Evolutionary conservation across 2,888 invertebrate genomes (phyloP).

Genomic region (Dynastes grantii): DNA sequence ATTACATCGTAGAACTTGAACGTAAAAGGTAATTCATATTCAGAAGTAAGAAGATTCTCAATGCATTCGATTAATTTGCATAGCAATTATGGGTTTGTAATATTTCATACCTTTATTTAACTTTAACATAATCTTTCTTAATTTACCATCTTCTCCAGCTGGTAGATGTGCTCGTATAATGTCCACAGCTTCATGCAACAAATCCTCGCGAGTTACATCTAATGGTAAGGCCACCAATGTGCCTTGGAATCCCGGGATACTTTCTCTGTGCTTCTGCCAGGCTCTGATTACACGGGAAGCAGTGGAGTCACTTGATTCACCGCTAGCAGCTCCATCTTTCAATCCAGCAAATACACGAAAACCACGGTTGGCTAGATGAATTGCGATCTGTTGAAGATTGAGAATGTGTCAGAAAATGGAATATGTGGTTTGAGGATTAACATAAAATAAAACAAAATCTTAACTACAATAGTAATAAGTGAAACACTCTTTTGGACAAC

Average conservation of each 20-base stretch:
- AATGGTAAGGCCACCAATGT: slow-evolving; percentile 80
- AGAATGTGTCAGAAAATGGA: slow-evolving; percentile 2
- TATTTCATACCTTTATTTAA: too few species aligned
- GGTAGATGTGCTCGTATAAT: slow-evolving; percentile 86
- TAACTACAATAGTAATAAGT: too few species aligned
- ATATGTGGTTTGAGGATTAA: neutral
- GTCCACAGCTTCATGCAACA: slow-evolving; percentile 85
- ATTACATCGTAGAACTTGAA: too few species aligned
- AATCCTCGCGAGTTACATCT: slow-evolving; percentile 87
- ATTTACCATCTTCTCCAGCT: slow-evolving; percentile 85
- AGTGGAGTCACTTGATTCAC: slow-evolving; percentile 75
- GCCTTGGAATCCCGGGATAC: slow-evolving; percentile 63
- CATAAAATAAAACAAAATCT: neutral
- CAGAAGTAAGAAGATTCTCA: too few species aligned
- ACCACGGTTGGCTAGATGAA: slow-evolving; percentile 81
- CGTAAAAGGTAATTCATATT: too few species aligned
- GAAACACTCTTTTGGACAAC: too few species aligned
- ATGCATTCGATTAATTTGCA: too few species aligned
- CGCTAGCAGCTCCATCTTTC: slow-evolving; percentile 72
- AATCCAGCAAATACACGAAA: slow-evolving; percentile 87
- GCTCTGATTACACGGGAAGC: slow-evolving; percentile 74
- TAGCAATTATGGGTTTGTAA: too few species aligned
- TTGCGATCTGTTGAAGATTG: slow-evolving; percentile 73
- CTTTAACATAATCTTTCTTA: too few species aligned
- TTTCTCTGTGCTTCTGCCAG: slow-evolving; percentile 70